phyloP scores from a whole-genome alignment of 2,113 vertebrate species.

The Hemiscyllium ocellatum region DNA sequence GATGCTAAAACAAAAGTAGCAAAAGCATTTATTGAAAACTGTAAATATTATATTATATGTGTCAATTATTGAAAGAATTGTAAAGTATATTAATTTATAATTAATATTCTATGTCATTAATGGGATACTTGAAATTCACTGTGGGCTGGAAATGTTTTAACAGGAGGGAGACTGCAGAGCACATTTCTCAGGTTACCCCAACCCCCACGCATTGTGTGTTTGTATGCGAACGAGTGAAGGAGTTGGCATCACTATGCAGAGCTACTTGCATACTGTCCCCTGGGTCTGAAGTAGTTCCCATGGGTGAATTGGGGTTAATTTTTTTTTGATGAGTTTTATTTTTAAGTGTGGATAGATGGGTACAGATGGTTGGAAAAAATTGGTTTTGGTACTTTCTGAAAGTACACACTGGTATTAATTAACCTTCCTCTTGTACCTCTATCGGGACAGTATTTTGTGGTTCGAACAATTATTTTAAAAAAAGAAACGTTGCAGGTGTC shows the following conservation, averaged over 20 bases:
- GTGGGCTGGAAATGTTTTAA: conserved; percentile 67
- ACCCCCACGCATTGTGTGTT: conserved; percentile 27
- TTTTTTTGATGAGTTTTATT: conserved; percentile 31
- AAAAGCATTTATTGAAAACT: conserved; percentile 93
- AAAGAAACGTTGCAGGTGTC: background rate
- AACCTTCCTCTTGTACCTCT: conserved; percentile 30
- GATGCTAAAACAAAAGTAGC: conserved; percentile 84
- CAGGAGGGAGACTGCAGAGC: conserved; percentile 52
- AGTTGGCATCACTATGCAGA: conserved; percentile 37
- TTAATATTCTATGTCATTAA: conserved; percentile 68
- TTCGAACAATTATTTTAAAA: conserved; percentile 27
- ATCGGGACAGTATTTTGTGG: conserved; percentile 11
- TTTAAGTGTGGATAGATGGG: conserved; percentile 14
- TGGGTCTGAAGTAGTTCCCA: conserved; percentile 15
- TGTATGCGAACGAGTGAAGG: conserved; percentile 30
- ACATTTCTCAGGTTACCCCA: conserved; percentile 82
- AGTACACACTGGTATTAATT: conserved; percentile 30
- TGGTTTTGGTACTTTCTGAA: conserved; percentile 32
- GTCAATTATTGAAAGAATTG: conserved; percentile 90
- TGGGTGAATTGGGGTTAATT: background rate
- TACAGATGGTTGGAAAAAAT: conserved; percentile 44
- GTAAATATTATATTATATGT: conserved; percentile 95
- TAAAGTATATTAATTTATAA: conserved; percentile 99
- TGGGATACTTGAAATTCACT: conserved; percentile 81
- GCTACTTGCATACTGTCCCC: conserved; percentile 27